These are phyloP conservation scores for Apis laboriosa DNA, from an alignment of 1,140 invertebrate genomes.

Conservation along the genomic window DNA sequence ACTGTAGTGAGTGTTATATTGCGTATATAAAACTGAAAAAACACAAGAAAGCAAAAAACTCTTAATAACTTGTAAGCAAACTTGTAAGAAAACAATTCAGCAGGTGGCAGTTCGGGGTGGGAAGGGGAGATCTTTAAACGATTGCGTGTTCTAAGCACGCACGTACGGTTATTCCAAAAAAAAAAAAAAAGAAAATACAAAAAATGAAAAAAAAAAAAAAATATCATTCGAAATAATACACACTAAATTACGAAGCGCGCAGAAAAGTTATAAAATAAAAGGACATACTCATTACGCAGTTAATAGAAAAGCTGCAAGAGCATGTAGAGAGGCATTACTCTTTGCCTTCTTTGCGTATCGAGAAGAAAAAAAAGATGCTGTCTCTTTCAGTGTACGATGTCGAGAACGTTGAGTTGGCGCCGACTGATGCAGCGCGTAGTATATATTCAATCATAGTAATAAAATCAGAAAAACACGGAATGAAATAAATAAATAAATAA, in stretches of 20 bases:
- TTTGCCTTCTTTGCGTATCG: constrained; percentile 58
- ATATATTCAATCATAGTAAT: constrained; percentile 3
- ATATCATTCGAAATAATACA: constrained; percentile 42
- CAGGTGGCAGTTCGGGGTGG: constrained; percentile 73
- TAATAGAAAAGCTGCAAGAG: constrained; percentile 76
- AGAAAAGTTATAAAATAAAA: constrained; percentile 63
- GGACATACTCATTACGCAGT: constrained; percentile 61
- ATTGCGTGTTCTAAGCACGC: constrained; percentile 75
- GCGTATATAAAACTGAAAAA: constrained; percentile 78
- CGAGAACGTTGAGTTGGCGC: constrained; percentile 26
- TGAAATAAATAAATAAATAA: neutral
- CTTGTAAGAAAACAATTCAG: constrained; percentile 75
- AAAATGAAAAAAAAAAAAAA: constrained; percentile 43
- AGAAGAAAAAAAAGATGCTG: constrained; percentile 37
- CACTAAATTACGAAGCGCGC: constrained; percentile 43
- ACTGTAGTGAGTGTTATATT: constrained; percentile 80
- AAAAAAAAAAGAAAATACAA: constrained; percentile 63
- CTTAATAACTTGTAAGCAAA: constrained; percentile 81
- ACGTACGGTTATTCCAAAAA: constrained; percentile 75
- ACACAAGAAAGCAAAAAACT: constrained; percentile 79
- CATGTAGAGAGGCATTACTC: constrained; percentile 73
- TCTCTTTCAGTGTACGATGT: constrained; percentile 51
- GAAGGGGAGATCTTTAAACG: constrained; percentile 74
- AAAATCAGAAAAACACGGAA: neutral
- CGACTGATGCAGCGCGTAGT: constrained; percentile 18